Percentiles rank a stretch among this genome's conserved stretches.
Evolutionary conservation across 2,888 invertebrate genomes (phyloP).

Genomic region (Drosophila parthenogenetica): DNA sequence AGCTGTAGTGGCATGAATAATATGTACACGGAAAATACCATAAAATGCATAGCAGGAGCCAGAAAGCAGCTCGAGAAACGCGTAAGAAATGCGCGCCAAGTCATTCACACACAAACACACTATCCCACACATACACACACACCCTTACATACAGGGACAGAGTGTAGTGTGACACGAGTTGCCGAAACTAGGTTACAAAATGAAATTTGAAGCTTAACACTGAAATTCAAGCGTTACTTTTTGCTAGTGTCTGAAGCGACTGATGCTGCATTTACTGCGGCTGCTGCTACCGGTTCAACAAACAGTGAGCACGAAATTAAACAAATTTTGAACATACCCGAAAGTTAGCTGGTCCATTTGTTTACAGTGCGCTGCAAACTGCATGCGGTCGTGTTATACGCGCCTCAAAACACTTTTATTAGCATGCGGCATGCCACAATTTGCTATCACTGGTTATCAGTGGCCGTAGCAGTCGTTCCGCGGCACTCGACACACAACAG

Average conservation of each 20-base stretch:
- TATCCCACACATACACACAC: constrained; percentile 2
- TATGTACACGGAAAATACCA: constrained; percentile 56
- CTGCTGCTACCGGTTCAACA: background rate
- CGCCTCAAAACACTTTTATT: constrained; percentile 7
- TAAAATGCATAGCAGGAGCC: constrained; percentile 47
- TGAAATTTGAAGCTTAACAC: constrained; percentile 56
- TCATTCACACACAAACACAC: constrained; percentile 22
- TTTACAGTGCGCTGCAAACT: background rate
- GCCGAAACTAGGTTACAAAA: constrained; percentile 71
- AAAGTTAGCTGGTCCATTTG: constrained; percentile 8
- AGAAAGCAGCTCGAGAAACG: constrained; percentile 33
- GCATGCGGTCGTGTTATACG: no score
- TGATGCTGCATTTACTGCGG: constrained; percentile 16
- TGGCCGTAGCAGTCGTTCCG: constrained; percentile 20
- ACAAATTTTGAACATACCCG: constrained; percentile 62
- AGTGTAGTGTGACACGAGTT: constrained; percentile 45
- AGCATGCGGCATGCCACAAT: constrained; percentile 20
- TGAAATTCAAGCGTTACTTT: constrained; percentile 34
- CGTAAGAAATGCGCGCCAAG: constrained; percentile 58
- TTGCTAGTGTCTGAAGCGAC: constrained; percentile 11
- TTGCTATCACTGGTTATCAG: constrained; percentile 27
- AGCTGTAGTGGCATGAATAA: constrained; percentile 56
- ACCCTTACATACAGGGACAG: background rate
- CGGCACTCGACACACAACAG: constrained; percentile 29
- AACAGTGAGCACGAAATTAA: constrained; percentile 20